Conservation (phyloP, 2,888 invertebrate genomes). For the Hydroisotoma schaefferi region DNA sequence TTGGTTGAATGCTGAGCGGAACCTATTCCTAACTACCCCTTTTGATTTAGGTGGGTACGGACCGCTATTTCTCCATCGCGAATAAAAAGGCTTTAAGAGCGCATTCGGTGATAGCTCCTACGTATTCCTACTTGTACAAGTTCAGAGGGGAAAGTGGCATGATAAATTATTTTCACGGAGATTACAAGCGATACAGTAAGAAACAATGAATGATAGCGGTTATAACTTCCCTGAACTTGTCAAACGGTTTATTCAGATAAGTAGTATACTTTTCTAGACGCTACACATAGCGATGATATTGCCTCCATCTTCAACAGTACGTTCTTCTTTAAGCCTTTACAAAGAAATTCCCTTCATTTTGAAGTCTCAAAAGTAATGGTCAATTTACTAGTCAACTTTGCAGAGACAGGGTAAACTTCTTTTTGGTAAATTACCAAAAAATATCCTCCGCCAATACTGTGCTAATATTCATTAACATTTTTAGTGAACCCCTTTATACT, state of each 20-base stretch:
- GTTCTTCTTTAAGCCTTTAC: slow-evolving; percentile 20
- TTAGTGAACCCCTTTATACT: slow-evolving; percentile 26
- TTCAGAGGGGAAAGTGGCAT: slow-evolving; percentile 21
- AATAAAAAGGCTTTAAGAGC: slow-evolving; percentile 19
- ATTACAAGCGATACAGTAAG: slow-evolving; percentile 9
- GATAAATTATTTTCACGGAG: background rate
- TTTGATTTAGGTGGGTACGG: slow-evolving; percentile 17
- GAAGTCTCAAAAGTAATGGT: slow-evolving; percentile 19
- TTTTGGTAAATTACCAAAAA: no score
- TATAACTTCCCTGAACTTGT: no score
- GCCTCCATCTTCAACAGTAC: slow-evolving; percentile 25
- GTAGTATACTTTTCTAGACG: background rate
- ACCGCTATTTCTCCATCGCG: slow-evolving; percentile 27
- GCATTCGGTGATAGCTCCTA: slow-evolving; percentile 25
- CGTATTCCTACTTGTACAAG: slow-evolving; percentile 29
- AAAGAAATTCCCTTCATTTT: slow-evolving; percentile 3
- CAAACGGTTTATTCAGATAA: slow-evolving; percentile 1
- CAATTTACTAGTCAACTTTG: slow-evolving; percentile 23
- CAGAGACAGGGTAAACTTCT: slow-evolving; percentile 24
- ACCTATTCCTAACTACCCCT: no score
- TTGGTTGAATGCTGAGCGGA: slow-evolving; percentile 11
- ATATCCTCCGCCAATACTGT: no score
- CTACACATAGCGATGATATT: slow-evolving; percentile 20
- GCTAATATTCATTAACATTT: background rate
- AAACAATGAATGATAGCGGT: no score